Evolutionary conservation across 2,888 invertebrate species (phyloP), one percentile per base, ranked within the genome.

Genomic region (Branchinecta sandiegonensis): DNA sequence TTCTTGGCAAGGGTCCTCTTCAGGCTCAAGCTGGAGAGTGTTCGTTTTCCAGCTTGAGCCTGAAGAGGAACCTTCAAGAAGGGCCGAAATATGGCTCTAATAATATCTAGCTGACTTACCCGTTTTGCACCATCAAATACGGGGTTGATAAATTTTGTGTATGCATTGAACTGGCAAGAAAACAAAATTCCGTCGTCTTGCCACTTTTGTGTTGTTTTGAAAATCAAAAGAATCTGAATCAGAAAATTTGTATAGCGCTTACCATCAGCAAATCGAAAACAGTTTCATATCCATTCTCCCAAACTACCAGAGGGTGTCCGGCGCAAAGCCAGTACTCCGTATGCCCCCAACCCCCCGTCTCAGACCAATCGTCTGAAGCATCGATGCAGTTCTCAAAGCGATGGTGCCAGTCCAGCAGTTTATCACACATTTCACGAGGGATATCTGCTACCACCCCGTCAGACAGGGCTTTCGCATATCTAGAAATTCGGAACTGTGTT

Each of bases 211-310:
- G 69, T 37, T 65, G 67, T 65, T 48, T 50, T 48, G 48, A 70
- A 48, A 23, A 65, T 14, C 48, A 68, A 69, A 37, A 23, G 69
- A 65, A 69, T 65, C 46, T 48, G 64, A 67, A 65, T 37, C 50
- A 68, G 67, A 14, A 70, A 47, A n/a, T 46, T n/a, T 13, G 11
- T 37, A 37, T 47, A 7, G 37, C 12, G 10, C 76, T 75, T 78
- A 87, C 88, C 83, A 84, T 80, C 71, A 91, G 78, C 65, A 89
- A 74, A 73, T 86, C 82, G 66, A 91, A 77, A 70, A 90, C 78
- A 2, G 81, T 85, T 71, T 79, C 81, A 75, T 83, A 90, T 4
- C 73, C 73, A 71, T 81, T 83, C 68, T 86, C 87, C 90, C 89
- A 92, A 74, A 86, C 84, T 6, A 87, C 78, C 73, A 85, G 76